Percentiles rank a stretch among this genome's conserved stretches.
phyloP scores from a whole-genome alignment of 1,140 invertebrate species.

The Wiebesia pumilae region DNA sequence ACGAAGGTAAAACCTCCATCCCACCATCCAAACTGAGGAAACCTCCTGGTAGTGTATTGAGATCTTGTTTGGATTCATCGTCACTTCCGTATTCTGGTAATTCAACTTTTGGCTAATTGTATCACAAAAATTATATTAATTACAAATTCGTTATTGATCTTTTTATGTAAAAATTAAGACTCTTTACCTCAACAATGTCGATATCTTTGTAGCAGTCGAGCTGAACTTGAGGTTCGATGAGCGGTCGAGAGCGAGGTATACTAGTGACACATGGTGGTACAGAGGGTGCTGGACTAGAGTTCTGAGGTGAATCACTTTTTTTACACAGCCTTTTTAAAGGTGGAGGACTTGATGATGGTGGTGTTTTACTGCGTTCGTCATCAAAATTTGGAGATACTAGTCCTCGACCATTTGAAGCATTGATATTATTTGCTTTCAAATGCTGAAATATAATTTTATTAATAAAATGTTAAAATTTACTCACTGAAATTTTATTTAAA shows the following conservation, averaged over 20 bases:
- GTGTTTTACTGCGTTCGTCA: constrained; percentile 72
- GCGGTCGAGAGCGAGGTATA: constrained; percentile 70
- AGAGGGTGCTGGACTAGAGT: constrained; percentile 73
- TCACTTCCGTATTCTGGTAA: constrained; percentile 78
- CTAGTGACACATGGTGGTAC: constrained; percentile 65
- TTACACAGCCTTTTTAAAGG: constrained; percentile 75
- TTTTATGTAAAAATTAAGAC: constrained; percentile 28
- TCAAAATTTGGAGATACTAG: constrained; percentile 73
- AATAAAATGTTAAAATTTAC: background rate
- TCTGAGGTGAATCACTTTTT: constrained; percentile 74
- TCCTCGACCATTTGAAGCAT: constrained; percentile 72
- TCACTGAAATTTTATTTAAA: too few species aligned
- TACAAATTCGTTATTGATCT: constrained; percentile 25
- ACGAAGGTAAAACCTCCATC: constrained; percentile 73
- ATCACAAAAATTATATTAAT: constrained; percentile 21
- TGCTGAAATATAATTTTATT: constrained; percentile 60
- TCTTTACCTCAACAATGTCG: constrained; percentile 72
- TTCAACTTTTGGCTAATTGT: constrained; percentile 75
- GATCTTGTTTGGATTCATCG: constrained; percentile 73
- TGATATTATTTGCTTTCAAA: constrained; percentile 72
- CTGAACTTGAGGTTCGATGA: constrained; percentile 74
- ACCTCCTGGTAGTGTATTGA: constrained; percentile 71
- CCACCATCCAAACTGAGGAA: constrained; percentile 74
- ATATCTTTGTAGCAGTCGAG: constrained; percentile 75
- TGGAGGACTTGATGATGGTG: constrained; percentile 72